Evolutionary conservation across 2,888 invertebrate genomes (phyloP).

Genomic region (Mesorhabditis spiculigera): DNA sequence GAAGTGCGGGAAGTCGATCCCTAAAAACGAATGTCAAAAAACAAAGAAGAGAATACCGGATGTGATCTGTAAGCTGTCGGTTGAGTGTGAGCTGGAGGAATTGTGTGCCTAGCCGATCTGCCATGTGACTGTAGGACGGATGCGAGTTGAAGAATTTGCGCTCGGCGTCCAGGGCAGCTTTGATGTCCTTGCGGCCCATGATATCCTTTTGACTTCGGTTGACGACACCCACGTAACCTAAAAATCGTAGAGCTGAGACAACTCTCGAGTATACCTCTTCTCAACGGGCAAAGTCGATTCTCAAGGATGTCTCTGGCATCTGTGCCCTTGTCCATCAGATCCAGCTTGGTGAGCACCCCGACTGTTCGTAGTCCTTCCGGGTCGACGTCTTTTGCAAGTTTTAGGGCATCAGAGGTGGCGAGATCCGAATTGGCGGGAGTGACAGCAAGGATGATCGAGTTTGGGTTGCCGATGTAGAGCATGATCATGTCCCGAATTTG

Average conservation of each 20-base stretch:
- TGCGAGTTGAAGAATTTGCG: constrained; percentile 96
- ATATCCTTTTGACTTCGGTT: constrained; percentile 96
- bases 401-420: constrained; percentile 96
- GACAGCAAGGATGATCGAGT: constrained; percentile 59
- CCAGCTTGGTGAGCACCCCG: constrained; percentile 96
- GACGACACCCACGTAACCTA: constrained; percentile 90
- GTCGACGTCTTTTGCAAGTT: constrained; percentile 70
- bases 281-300: constrained; percentile 86
- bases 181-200: constrained; percentile 93
- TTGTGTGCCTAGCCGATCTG: constrained; percentile 93
- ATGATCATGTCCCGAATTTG: constrained; percentile 66
- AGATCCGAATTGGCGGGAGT: constrained; percentile 64
- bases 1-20: constrained; percentile 87
- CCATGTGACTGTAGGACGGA: constrained; percentile 79
- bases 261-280: constrained; percentile 31
- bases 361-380: constrained; percentile 86
- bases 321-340: constrained; percentile 98
- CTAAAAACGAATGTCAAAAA: too few species aligned
- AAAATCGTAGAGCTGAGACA: constrained; percentile 63
- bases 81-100: constrained; percentile 91
- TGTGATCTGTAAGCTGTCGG: constrained; percentile 97
- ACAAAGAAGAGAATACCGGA: constrained; percentile 59
- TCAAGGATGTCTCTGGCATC: constrained; percentile 95
- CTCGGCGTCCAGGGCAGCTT: constrained; percentile 86
- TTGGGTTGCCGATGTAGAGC: constrained; percentile 58